These are phyloP conservation scores for Dicyrtomina minuta DNA, from an alignment of 2,888 invertebrate species.

Conservation along the genomic window DNA sequence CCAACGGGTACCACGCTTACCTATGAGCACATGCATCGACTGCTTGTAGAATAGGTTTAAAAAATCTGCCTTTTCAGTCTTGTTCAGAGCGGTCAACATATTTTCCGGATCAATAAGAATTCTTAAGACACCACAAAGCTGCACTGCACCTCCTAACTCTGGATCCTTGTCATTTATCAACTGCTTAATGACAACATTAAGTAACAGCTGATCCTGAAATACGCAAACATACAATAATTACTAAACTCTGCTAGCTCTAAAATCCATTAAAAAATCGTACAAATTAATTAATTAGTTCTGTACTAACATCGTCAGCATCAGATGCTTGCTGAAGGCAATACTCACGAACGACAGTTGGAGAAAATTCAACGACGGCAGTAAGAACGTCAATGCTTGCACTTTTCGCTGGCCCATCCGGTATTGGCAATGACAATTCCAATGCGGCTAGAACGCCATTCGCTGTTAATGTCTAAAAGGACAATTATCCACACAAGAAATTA, in stretches of 20 bases:
- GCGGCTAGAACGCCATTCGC: conserved; percentile 84
- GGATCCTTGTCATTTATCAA: conserved; percentile 96
- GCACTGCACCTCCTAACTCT: conserved; percentile 95
- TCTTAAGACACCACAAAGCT: conserved; percentile 90
- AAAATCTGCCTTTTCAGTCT: conserved; percentile 97
- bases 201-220: conserved; percentile 76
- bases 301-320: conserved; percentile 79
- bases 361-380: conserved; percentile 97
- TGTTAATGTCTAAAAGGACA: conserved; percentile 67
- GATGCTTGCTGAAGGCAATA: conserved; percentile 91
- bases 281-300: neutral
- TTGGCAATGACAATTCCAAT: conserved; percentile 83
- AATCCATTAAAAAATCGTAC: neutral
- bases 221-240: neutral
- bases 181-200: conserved; percentile 96
- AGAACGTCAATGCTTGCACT: conserved; percentile 97
- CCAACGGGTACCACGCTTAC: no score
- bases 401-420: conserved; percentile 92
- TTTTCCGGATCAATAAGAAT: conserved; percentile 95
- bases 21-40: conserved; percentile 92
- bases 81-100: conserved; percentile 89
- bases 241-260: neutral
- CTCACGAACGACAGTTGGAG: conserved; percentile 94
- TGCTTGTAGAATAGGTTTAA: conserved; percentile 98
- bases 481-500: no score